Conservation (phyloP, 2,888 invertebrate genomes). For the Apamea sordens region DNA sequence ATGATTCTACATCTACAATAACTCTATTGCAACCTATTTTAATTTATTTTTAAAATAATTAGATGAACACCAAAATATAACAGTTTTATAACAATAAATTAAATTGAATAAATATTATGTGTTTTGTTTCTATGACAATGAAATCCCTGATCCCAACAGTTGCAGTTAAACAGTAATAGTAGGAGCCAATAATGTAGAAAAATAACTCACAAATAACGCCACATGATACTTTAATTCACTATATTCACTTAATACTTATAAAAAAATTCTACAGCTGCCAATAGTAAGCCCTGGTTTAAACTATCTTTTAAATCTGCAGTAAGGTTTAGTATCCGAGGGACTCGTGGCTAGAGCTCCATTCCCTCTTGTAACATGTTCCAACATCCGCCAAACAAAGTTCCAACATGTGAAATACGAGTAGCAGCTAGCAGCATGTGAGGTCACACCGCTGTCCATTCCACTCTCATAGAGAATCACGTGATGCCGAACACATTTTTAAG, state of each 20-base stretch:
- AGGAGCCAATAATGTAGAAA: background rate
- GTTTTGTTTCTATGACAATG: slow-evolving; percentile 18
- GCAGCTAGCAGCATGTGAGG: background rate
- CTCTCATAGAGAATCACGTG: background rate
- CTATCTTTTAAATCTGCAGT: background rate
- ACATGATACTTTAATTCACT: background rate
- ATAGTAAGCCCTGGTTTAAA: background rate
- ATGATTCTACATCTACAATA: slow-evolving; percentile 78
- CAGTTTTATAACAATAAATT: slow-evolving; percentile 78
- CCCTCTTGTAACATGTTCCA: background rate
- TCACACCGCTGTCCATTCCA: background rate
- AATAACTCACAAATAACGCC: background rate
- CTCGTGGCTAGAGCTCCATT: too few species aligned
- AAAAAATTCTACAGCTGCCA: background rate
- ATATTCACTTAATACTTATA: too few species aligned
- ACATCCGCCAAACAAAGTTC: background rate
- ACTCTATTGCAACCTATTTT: slow-evolving; percentile 70
- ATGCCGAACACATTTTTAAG: too few species aligned
- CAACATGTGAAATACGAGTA: background rate
- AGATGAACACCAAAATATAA: slow-evolving; percentile 80
- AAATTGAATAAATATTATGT: slow-evolving; percentile 50
- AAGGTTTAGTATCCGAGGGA: background rate
- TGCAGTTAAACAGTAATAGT: background rate
- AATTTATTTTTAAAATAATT: slow-evolving; percentile 70
- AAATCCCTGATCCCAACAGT: background rate